phyloP scores from a whole-genome alignment of 2,888 invertebrate species.

The Clostera curtula region DNA sequence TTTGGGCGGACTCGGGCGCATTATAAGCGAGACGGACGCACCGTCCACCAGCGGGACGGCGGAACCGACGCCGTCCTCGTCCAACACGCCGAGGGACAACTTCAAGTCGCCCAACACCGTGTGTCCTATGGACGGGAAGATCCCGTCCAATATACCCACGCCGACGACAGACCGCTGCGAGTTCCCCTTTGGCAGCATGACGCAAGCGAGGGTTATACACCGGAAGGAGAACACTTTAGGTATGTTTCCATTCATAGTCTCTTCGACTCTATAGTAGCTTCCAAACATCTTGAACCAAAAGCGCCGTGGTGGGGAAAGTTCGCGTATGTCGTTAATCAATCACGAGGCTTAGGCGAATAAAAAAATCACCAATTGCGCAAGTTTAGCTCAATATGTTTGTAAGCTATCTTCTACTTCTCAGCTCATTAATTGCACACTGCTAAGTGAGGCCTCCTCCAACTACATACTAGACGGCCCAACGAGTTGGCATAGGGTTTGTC shows the following conservation, averaged over 20 bases:
- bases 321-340: not conserved
- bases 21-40: slow-evolving; percentile 40
- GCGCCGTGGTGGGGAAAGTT: too few species aligned
- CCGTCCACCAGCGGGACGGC: slow-evolving; percentile 29
- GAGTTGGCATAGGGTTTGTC: too few species aligned
- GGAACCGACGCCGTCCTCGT: slow-evolving; percentile 20
- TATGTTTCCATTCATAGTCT: slow-evolving; percentile 16
- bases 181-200: slow-evolving; percentile 94
- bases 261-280: too few species aligned
- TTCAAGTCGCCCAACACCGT: slow-evolving; percentile 91
- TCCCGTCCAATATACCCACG: slow-evolving; percentile 73
- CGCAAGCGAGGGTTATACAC: slow-evolving; percentile 90
- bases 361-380: too few species aligned
- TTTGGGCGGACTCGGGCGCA: slow-evolving; percentile 54
- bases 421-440: too few species aligned
- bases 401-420: too few species aligned
- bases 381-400: too few species aligned
- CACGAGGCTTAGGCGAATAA: too few species aligned
- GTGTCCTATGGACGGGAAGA: slow-evolving; percentile 87
- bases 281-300: too few species aligned
- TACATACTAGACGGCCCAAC: too few species aligned
- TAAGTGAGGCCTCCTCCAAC: too few species aligned
- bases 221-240: slow-evolving; percentile 78
- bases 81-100: slow-evolving; percentile 49
- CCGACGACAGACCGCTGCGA: slow-evolving; percentile 74